Percentiles rank a stretch among this genome's conserved stretches.
These are phyloP conservation scores for Anableps anableps DNA, from an alignment of 2,797 vertebrate species.

Conservation along the genomic window DNA sequence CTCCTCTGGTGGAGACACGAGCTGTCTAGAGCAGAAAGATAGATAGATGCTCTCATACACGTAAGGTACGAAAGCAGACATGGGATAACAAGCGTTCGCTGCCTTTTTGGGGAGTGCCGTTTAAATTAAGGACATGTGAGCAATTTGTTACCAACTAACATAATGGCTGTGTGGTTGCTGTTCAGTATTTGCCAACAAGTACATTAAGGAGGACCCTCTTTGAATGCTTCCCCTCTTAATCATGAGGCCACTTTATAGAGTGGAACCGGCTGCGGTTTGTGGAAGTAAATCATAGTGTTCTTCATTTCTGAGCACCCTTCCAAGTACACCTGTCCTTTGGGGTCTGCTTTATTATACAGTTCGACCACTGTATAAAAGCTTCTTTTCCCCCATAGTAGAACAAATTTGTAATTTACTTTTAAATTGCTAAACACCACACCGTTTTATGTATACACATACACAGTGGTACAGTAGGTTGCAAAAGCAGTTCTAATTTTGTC, in stretches of 20 bases:
- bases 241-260: slow-evolving; percentile 48
- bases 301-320: slow-evolving; percentile 12
- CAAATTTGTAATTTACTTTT: not conserved
- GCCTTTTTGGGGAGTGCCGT: slow-evolving; percentile 40
- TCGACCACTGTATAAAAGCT: slow-evolving; percentile 3
- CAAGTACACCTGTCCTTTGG: slow-evolving; percentile 41
- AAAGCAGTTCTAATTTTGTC: not conserved
- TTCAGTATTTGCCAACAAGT: slow-evolving; percentile 75
- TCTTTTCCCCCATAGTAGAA: not conserved
- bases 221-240: slow-evolving; percentile 58
- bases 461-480: not conserved
- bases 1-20: slow-evolving; percentile 63
- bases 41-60: slow-evolving; percentile 66
- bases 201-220: slow-evolving; percentile 62
- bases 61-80: slow-evolving; percentile 58
- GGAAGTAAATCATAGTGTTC: slow-evolving; percentile 45
- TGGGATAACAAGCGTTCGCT: slow-evolving; percentile 66
- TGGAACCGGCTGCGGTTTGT: slow-evolving; percentile 53
- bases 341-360: slow-evolving; percentile 24
- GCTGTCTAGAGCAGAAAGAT: slow-evolving; percentile 64
- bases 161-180: slow-evolving; percentile 70
- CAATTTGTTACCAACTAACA: slow-evolving; percentile 81
- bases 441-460: not conserved
- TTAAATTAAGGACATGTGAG: slow-evolving; percentile 79
- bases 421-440: not conserved